Base-by-base conservation (phyloP, 1,140 invertebrate genomes). In the Drosophila pruinosa region DNA sequence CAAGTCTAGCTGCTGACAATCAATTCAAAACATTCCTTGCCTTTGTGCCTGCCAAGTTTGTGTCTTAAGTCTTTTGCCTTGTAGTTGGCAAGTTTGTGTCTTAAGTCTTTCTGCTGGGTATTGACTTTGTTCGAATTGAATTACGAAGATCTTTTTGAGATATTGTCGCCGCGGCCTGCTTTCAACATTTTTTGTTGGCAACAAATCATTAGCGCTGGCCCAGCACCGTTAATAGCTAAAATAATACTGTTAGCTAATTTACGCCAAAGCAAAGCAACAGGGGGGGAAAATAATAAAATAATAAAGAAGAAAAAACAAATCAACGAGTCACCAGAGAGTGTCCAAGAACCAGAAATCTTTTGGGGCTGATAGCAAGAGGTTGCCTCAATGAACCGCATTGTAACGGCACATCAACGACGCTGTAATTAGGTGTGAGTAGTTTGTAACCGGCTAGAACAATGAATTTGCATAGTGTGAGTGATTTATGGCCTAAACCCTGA, bases 181-280 rank as follows among this genome's bases (percentile, higher is more conserved):
- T 79, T 61, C 72, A 54, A 67, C 24, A 41, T 61, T 61, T 63
- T 63, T 54, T 54, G 48, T 39, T 50, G 3, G 50, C 64, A 69
- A 86, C 74, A 88, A 86, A 78, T 86, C 83, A 88, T 65, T 67
- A 67, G 63, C 41, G 41, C 56, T 47, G 14, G 47, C 8, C 3
- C 22, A 19, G 48, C 48, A 77, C 82, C 82, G 82, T 88, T 88
- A 88, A 81, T 83, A 52, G 82, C 64, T 64, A 73, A 70, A 61
- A 88, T 71, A 78, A 82, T 89, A 88, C 82, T 82, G 82, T 88
- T 88, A 88, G 89, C 82, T 88, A 88, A 88, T 88, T 88, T 88
- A 78, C 82, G 67, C 62, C 50, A 65, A 50, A n/a, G n/a, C n/a
- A n/a, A n/a, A n/a, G n/a, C n/a, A 47, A 47, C 21, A 62, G 19